Conservation (phyloP, 2,888 invertebrate species). For the Campaea margaritaria region DNA sequence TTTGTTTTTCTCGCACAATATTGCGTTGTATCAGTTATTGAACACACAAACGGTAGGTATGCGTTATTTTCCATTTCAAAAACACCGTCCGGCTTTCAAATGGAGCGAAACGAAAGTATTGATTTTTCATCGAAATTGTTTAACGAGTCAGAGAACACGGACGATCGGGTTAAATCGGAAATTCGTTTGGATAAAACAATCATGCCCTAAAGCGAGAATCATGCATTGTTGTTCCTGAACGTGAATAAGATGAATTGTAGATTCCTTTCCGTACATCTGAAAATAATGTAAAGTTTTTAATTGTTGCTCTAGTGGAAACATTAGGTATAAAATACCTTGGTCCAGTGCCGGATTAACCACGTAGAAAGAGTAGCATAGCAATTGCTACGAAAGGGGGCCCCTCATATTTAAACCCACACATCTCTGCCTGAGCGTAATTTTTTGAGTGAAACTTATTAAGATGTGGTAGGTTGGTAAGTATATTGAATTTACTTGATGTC, state of each 20-base stretch:
- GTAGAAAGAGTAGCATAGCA: no score
- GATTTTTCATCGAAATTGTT: constrained; percentile 65
- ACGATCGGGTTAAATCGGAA: constrained; percentile 55
- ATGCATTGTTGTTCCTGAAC: not conserved
- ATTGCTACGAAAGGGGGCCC: no score
- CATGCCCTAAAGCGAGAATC: constrained; percentile 26
- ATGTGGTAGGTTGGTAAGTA: no score
- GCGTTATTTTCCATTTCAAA: constrained; percentile 16
- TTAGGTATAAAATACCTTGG: no score
- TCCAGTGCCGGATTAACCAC: no score
- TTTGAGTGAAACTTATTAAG: no score
- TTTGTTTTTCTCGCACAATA: constrained; percentile 4
- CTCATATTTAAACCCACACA: no score
- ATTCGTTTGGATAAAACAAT: constrained; percentile 57
- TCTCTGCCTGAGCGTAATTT: no score
- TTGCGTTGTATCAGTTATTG: constrained; percentile 1
- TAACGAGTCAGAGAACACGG: constrained; percentile 66
- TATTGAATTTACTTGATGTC: no score
- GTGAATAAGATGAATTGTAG: not conserved
- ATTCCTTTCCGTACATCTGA: no score
- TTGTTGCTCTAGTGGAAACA: no score
- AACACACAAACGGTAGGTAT: not conserved
- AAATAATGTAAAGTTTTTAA: no score
- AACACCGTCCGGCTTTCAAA: constrained; percentile 25
- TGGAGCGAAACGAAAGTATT: constrained; percentile 43